Percentiles rank a stretch among this genome's conserved stretches.
phyloP scores from a whole-genome alignment of 2,888 invertebrate species.

The Merodon equestris region DNA sequence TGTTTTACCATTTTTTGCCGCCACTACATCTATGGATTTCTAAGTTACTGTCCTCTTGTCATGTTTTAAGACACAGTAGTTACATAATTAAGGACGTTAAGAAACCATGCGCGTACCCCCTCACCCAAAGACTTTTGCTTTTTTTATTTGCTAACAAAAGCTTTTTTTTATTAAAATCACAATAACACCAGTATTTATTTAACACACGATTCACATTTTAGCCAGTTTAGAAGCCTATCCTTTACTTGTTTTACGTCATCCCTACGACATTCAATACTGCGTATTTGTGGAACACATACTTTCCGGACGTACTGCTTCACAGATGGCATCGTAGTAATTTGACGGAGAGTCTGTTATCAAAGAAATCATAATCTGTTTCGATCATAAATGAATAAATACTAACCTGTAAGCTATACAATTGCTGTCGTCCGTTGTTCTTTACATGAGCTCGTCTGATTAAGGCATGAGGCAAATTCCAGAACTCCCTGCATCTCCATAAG shows the following conservation, averaged over 20 bases:
- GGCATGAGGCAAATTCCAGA: slow-evolving; percentile 72
- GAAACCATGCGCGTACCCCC: too few species aligned
- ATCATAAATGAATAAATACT: neutral
- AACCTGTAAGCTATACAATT: slow-evolving; percentile 74
- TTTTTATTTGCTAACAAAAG: too few species aligned
- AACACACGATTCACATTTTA: slow-evolving; percentile 13
- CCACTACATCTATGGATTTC: too few species aligned
- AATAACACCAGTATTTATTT: too few species aligned
- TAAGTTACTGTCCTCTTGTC: too few species aligned
- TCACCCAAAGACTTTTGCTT: too few species aligned
- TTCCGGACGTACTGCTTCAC: slow-evolving; percentile 74
- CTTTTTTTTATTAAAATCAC: too few species aligned
- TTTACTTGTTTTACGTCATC: slow-evolving; percentile 29
- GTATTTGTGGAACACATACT: slow-evolving; percentile 71
- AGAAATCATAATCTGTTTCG: too few species aligned
- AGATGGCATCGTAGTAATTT: slow-evolving; percentile 75
- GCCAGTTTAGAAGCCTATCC: slow-evolving; percentile 17
- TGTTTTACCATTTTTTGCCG: too few species aligned
- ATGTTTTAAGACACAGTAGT: too few species aligned
- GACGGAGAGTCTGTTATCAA: slow-evolving; percentile 71
- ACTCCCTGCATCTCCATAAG: slow-evolving; percentile 75
- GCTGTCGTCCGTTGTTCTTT: slow-evolving; percentile 70
- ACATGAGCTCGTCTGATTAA: slow-evolving; percentile 71
- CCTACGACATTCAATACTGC: slow-evolving; percentile 69
- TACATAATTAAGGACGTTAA: too few species aligned